A percentile compares a stretch with the other conserved stretches of the same genome.
These are phyloP conservation scores for Morinoia aosen DNA, from an alignment of 2,888 invertebrate species.

Conservation along the genomic window DNA sequence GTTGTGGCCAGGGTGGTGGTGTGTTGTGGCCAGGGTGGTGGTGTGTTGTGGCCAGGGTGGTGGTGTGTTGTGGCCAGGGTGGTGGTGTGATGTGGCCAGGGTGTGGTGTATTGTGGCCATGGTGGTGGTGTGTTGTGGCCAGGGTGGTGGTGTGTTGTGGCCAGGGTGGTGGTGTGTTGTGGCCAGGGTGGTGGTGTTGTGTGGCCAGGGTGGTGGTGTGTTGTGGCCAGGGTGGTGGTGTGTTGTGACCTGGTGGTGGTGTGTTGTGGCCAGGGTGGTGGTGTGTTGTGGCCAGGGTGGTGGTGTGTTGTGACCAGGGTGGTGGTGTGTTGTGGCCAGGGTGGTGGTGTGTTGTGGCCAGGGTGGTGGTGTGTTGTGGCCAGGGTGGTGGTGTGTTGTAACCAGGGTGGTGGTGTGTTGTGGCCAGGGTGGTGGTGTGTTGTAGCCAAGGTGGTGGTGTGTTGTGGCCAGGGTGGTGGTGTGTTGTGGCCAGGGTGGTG, in stretches of 20 bases:
- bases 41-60: background rate
- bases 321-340: too few species aligned
- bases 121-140: background rate
- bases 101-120: background rate
- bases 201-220: background rate
- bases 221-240: background rate
- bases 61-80: too few species aligned
- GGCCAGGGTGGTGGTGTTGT: too few species aligned
- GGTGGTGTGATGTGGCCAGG: background rate
- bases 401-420: background rate
- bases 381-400: background rate
- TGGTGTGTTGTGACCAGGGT: background rate
- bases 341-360: background rate
- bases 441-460: too few species aligned
- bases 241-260: background rate
- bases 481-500: background rate
- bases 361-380: background rate
- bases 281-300: background rate
- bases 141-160: background rate
- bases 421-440: background rate
- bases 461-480: too few species aligned
- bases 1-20: background rate
- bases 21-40: background rate
- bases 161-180: background rate
- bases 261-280: background rate